These are phyloP conservation scores for Lampris megalopsis DNA, from an alignment of 2,113 vertebrate species.

Conservation along the genomic window DNA sequence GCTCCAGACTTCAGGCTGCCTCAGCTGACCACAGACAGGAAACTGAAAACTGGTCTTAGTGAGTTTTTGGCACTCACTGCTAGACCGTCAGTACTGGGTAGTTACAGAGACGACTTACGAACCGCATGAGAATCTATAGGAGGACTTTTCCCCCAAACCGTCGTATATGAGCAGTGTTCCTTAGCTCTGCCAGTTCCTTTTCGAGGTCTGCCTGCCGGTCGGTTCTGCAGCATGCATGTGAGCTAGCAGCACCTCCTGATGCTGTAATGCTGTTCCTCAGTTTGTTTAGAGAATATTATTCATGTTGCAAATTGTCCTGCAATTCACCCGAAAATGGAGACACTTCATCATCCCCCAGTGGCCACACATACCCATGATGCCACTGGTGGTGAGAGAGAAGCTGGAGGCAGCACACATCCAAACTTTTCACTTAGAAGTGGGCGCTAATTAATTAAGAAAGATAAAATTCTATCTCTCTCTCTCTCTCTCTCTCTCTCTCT, in stretches of 20 bases:
- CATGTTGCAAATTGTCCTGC: neutral
- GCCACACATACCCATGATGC: constrained; percentile 17
- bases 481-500: neutral
- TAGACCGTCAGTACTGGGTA: neutral
- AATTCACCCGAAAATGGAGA: constrained; percentile 27
- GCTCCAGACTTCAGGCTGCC: constrained; percentile 11
- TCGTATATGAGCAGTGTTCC: too few relatives aligned
- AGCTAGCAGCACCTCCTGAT: neutral
- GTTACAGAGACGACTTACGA: constrained; percentile 6
- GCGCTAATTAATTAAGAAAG: constrained; percentile 47
- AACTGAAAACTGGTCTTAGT: constrained; percentile 1
- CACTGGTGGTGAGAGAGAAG: constrained; percentile 2
- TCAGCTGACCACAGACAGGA: constrained; percentile 31
- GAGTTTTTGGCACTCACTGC: constrained; percentile 9
- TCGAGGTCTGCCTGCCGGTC: too few relatives aligned
- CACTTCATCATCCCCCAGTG: neutral
- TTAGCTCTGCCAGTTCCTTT: too few relatives aligned
- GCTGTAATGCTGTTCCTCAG: constrained; percentile 11
- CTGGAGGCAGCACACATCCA: constrained; percentile 19
- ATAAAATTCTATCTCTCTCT: constrained; percentile 29
- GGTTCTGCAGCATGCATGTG: too few relatives aligned
- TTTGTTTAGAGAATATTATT: constrained; percentile 17
- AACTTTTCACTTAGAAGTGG: constrained; percentile 40
- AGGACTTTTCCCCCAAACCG: too few relatives aligned
- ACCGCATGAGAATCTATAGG: too few relatives aligned